Evolutionary conservation across 2,797 vertebrate species (phyloP).

Genomic region (Odontamblyopus rebecca): DNA sequence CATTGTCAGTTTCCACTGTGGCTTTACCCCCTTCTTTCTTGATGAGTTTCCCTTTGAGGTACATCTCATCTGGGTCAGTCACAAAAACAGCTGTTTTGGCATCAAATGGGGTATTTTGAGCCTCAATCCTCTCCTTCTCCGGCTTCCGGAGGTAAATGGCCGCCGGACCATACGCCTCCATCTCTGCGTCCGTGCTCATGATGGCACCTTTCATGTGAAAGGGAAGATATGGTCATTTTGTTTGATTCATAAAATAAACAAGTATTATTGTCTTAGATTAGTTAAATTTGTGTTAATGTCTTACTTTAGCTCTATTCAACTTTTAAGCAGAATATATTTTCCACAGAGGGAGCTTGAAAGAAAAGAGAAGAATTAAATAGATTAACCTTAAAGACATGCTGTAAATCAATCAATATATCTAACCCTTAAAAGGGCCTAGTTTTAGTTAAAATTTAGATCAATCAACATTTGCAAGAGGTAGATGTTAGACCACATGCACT

Average conservation of each 20-base stretch:
- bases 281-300: not conserved
- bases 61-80: slow-evolving; percentile 79
- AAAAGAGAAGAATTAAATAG: slow-evolving; percentile 16
- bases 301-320: slow-evolving; percentile 37
- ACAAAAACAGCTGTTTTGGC: slow-evolving; percentile 83
- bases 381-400: not conserved
- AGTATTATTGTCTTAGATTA: not conserved
- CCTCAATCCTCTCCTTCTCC: slow-evolving; percentile 85
- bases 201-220: slow-evolving; percentile 45
- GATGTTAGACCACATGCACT: slow-evolving; percentile 31
- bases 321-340: slow-evolving; percentile 32
- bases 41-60: slow-evolving; percentile 81
- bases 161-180: slow-evolving; percentile 82
- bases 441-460: not conserved
- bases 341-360: slow-evolving; percentile 31
- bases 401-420: no score
- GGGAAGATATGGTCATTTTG: not conserved
- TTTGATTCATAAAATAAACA: not conserved
- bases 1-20: slow-evolving; percentile 79
- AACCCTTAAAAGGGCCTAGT: no score
- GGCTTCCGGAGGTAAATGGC: slow-evolving; percentile 85
- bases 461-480: not conserved
- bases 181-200: slow-evolving; percentile 85
- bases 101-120: slow-evolving; percentile 85
- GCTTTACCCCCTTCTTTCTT: slow-evolving; percentile 83